phyloP scores from a whole-genome alignment of 1,140 invertebrate species.

The Caenorhabditis briggsae region DNA sequence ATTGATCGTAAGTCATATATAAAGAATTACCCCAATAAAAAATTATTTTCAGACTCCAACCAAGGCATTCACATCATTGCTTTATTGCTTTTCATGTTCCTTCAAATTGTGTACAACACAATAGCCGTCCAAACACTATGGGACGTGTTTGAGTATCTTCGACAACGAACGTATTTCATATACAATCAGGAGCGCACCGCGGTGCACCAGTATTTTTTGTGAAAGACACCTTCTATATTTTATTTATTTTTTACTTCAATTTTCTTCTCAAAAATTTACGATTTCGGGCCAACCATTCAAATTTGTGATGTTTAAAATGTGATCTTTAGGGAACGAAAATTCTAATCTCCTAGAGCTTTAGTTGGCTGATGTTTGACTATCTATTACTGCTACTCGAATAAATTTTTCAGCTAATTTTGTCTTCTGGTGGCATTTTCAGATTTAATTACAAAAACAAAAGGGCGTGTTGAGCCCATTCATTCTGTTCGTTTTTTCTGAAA shows the following conservation, averaged over 20 bases:
- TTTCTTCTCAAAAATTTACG: neutral
- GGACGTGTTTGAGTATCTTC: conserved; percentile 51
- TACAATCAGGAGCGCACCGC: conserved; percentile 39
- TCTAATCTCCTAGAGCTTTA: neutral
- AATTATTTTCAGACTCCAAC: conserved; percentile 24
- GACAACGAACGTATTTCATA: conserved; percentile 28
- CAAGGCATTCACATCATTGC: conserved; percentile 45
- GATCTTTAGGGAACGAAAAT: conserved; percentile 34
- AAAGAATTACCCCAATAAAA: neutral
- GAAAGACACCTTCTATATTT: neutral
- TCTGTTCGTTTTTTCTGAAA: too few relatives aligned
- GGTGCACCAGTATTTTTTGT: conserved; percentile 38
- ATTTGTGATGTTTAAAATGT: conserved; percentile 28
- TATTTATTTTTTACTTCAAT: conserved; percentile 23
- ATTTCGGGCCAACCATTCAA: conserved; percentile 29
- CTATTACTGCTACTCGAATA: neutral
- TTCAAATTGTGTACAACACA: conserved; percentile 55
- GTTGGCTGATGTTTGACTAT: neutral
- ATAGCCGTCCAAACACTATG: conserved; percentile 45
- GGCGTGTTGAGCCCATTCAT: too few relatives aligned
- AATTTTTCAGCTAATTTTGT: conserved; percentile 27
- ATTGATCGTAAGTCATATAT: conserved; percentile 15
- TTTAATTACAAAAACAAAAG: neutral
- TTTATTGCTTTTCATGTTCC: conserved; percentile 54
- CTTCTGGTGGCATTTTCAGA: neutral